A percentile compares a stretch with the other conserved stretches of the same genome.
phyloP scores from a whole-genome alignment of 2,797 vertebrate genomes.

The Craterocephalus amniculus region DNA sequence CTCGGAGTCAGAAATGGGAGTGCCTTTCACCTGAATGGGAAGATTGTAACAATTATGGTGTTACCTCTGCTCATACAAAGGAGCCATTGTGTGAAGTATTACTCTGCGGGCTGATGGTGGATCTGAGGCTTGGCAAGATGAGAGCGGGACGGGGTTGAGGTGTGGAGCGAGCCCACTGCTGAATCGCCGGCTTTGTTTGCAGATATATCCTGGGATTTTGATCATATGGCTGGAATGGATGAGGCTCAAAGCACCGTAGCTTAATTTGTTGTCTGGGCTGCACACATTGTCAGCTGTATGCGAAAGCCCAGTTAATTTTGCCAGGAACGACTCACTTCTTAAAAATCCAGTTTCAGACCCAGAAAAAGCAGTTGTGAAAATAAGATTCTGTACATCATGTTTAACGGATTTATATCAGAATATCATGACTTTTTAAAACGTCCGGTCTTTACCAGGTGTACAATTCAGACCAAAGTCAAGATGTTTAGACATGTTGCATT shows the following conservation, averaged over 20 bases:
- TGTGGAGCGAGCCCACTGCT: slow-evolving; percentile 58
- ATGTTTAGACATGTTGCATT: too few relatives aligned
- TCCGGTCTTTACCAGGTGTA: neutral
- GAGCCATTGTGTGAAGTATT: slow-evolving; percentile 65
- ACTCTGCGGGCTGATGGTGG: slow-evolving; percentile 64
- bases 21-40: slow-evolving; percentile 75
- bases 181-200: slow-evolving; percentile 77
- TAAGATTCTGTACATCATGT: neutral
- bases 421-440: neutral
- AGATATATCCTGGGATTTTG: slow-evolving; percentile 72
- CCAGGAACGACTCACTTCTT: slow-evolving; percentile 1
- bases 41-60: slow-evolving; percentile 76
- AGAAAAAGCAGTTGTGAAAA: neutral
- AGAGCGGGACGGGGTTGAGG: slow-evolving; percentile 61
- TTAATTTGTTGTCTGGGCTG: slow-evolving; percentile 38
- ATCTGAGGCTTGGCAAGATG: slow-evolving; percentile 69
- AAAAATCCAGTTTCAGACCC: slow-evolving; percentile 6
- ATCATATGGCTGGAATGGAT: slow-evolving; percentile 64
- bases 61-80: slow-evolving; percentile 74
- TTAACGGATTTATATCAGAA: slow-evolving; percentile 2
- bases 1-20: slow-evolving; percentile 52
- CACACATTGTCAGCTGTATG: slow-evolving; percentile 44
- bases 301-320: slow-evolving; percentile 38
- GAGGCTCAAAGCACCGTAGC: slow-evolving; percentile 61
- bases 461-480: neutral